phyloP scores from a whole-genome alignment of 92 coral and sea anemone species.

The Ricordea florida region DNA sequence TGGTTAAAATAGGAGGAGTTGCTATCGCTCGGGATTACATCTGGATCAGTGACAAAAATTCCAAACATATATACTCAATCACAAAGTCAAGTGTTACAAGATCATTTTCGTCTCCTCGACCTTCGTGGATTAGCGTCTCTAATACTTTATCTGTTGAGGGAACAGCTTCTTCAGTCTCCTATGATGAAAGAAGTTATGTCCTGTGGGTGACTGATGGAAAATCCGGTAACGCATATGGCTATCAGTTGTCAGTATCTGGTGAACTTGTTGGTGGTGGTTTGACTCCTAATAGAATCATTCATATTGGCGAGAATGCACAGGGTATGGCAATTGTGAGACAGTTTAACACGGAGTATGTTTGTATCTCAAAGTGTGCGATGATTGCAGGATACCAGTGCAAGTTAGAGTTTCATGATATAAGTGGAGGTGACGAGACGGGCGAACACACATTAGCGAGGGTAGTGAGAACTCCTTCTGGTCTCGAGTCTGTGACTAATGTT shows the following conservation, averaged over 20 bases:
- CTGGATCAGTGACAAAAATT: constrained; percentile 81
- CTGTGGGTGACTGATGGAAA: constrained; percentile 86
- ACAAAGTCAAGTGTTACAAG: constrained; percentile 55
- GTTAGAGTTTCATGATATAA: constrained; percentile 83
- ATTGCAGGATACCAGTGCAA: constrained; percentile 89
- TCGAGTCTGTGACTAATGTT: constrained; percentile 80
- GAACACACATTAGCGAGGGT: constrained; percentile 84
- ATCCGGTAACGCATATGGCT: constrained; percentile 77
- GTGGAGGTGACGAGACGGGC: constrained; percentile 51
- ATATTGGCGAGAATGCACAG: constrained; percentile 75
- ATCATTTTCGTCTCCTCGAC: constrained; percentile 52
- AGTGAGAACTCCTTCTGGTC: constrained; percentile 93
- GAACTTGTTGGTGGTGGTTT: constrained; percentile 51
- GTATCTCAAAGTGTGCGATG: constrained; percentile 88
- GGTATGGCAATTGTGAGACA: constrained; percentile 93
- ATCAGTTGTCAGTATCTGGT: constrained; percentile 74
- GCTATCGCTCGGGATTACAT: constrained; percentile 72
- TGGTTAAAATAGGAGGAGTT: constrained; percentile 81
- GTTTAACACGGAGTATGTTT: constrained; percentile 76
- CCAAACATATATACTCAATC: constrained; percentile 64
- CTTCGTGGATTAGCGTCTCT: constrained; percentile 67
- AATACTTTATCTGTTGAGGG: constrained; percentile 55
- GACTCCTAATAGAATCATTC: constrained; percentile 63
- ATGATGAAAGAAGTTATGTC: constrained; percentile 65
- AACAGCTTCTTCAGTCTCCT: constrained; percentile 82